These are phyloP conservation scores for Apoda limacodes DNA, from an alignment of 2,888 invertebrate genomes.

Conservation along the genomic window DNA sequence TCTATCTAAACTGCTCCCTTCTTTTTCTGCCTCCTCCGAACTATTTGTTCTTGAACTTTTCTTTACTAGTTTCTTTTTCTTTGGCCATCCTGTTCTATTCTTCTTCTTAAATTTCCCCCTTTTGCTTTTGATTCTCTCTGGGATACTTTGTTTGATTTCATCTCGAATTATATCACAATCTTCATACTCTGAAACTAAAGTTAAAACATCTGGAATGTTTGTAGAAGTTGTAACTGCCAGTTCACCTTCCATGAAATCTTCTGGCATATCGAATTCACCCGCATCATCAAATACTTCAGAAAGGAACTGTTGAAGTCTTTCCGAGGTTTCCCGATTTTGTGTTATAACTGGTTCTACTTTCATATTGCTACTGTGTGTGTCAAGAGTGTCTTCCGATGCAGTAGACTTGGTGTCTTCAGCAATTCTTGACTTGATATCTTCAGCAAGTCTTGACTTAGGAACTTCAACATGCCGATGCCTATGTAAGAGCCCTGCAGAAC, in stretches of 20 bases:
- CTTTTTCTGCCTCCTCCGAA: conserved; percentile 32
- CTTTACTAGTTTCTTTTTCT: conserved; percentile 52
- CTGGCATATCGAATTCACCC: conserved; percentile 58
- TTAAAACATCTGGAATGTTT: conserved; percentile 53
- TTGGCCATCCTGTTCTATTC: conserved; percentile 87
- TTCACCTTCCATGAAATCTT: conserved; percentile 47
- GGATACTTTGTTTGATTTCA: conserved; percentile 36
- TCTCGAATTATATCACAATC: conserved; percentile 51
- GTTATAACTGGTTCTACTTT: conserved; percentile 40
- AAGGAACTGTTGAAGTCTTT: conserved; percentile 51
- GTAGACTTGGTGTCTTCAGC: conserved; percentile 59
- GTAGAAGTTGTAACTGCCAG: conserved; percentile 40
- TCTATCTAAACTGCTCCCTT: conserved; percentile 36
- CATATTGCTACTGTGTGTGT: conserved; percentile 40
- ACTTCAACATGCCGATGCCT: conserved; percentile 58
- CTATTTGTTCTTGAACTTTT: conserved; percentile 41
- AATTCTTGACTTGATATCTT: too few relatives aligned
- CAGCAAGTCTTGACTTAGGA: conserved; percentile 55
- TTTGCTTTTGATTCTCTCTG: conserved; percentile 33
- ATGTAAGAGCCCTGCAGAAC: conserved; percentile 70
- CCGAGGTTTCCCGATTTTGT: conserved; percentile 44
- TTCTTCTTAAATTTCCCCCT: conserved; percentile 74
- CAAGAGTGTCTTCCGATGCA: conserved; percentile 55
- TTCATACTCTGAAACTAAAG: conserved; percentile 54
- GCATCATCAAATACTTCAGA: conserved; percentile 57